phyloP scores from a whole-genome alignment of 2,888 invertebrate species.

The Hyalella azteca region DNA sequence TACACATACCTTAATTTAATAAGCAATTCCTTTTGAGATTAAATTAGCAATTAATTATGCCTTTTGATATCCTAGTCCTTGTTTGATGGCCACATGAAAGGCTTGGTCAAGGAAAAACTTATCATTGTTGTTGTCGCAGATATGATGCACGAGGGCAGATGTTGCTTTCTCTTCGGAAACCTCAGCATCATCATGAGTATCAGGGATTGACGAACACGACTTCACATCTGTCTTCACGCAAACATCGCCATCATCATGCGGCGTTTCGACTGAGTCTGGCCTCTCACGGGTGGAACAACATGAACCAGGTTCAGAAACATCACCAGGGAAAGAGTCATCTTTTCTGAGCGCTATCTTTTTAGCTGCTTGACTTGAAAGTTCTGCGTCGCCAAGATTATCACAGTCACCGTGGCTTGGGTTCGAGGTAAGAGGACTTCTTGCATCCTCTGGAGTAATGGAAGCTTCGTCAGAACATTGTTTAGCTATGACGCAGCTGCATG shows the following conservation, averaged over 20 bases:
- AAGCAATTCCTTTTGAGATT: neutral
- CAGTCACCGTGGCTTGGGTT: neutral
- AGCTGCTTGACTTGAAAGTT: too few relatives aligned
- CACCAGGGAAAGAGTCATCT: neutral
- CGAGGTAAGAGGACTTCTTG: neutral
- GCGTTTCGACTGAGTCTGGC: neutral
- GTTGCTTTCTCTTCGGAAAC: neutral
- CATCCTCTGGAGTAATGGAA: neutral
- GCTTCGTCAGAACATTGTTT: slow-evolving; percentile 3
- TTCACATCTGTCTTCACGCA: neutral
- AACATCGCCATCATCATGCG: neutral
- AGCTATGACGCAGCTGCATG: slow-evolving; percentile 32
- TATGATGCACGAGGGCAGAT: neutral
- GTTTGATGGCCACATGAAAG: slow-evolving; percentile 57
- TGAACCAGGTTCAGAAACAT: neutral
- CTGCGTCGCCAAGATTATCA: neutral
- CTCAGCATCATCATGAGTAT: neutral
- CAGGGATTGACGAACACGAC: neutral
- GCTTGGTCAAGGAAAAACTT: slow-evolving; percentile 56
- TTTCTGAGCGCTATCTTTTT: too few relatives aligned
- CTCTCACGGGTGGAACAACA: neutral
- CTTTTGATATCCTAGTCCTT: slow-evolving; percentile 56
- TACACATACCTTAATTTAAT: neutral
- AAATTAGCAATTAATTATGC: slow-evolving; percentile 44
- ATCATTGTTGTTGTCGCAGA: slow-evolving; percentile 55